Evolutionary conservation across 2,888 invertebrate species (phyloP), one percentile per base, ranked within the genome.

Genomic region (Drosophila gaucha): DNA sequence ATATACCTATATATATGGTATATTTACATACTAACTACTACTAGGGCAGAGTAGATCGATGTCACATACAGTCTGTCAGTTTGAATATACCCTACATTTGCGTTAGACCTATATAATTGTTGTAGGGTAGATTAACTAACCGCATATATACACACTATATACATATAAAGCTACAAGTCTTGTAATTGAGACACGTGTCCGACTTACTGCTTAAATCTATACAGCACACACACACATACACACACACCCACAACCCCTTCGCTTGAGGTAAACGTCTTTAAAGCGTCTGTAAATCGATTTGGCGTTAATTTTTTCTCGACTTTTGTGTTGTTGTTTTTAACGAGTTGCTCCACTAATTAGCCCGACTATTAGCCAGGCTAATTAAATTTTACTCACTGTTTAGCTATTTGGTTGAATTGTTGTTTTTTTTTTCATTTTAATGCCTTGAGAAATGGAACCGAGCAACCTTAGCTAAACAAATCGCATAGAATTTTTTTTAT

Each of bases 311-410:
- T n/a, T n/a, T n/a, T n/a, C n/a, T n/a, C n/a, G n/a, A n/a, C 28
- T 31, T 31, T 10, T 31, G 1, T 31, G 62, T 62, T 62, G 58
- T 62, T 33, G 50, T 31, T 68, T 66, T 76, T 65, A 67, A 71
- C 74, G 57, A 67, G 62, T 33, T 65, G 55, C 38, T 44, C 49
- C 62, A 57, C 73, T 75, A 84, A 84, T 84, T 84, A 78, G 84
- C 54, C 52, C 5, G 41, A 28, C 57, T 50, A 59, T 78, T 78
- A 76, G 72, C 52, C 54, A 43, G 77, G 55, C 69, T 84, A 70
- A 82, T 82, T 80, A 76, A 65, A 65, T 64, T 70, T 70, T 52
- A 67, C 64, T 65, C 55, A 74, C 52, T 65, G 58, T 33, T 60
- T 46, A 36, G 28, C 46, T 51, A 18, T 58, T 66, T 52, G 44